These are phyloP conservation scores for Lagodon rhomboides DNA, from an alignment of 2,797 vertebrate genomes.

Conservation along the genomic window DNA sequence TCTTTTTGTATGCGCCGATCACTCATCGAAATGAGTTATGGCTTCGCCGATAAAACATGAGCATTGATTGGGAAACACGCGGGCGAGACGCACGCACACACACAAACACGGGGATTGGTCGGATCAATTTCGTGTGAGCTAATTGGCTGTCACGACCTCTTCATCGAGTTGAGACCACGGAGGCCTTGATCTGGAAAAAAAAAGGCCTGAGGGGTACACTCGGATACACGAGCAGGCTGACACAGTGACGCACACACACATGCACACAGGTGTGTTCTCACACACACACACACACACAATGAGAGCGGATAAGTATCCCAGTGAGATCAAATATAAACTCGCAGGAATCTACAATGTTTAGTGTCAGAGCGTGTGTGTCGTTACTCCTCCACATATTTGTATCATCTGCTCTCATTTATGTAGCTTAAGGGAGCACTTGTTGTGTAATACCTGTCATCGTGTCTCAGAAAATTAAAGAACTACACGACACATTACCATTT, in stretches of 20 bases:
- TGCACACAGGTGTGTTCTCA: constrained; percentile 1
- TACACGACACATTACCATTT: neutral
- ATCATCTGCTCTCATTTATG: constrained; percentile 6
- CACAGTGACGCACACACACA: constrained; percentile 5
- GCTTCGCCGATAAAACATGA: constrained; percentile 71
- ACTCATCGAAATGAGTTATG: constrained; percentile 73
- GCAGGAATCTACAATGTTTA: constrained; percentile 11
- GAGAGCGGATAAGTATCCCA: constrained; percentile 16
- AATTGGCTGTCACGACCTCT: constrained; percentile 79
- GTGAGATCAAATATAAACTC: constrained; percentile 36
- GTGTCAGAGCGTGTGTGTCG: constrained; percentile 23
- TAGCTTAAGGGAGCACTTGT: constrained; percentile 29
- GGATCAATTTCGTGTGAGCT: constrained; percentile 76
- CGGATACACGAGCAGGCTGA: constrained; percentile 53
- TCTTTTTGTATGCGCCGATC: constrained; percentile 33
- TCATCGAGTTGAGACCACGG: constrained; percentile 66
- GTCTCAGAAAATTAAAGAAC: constrained; percentile 1
- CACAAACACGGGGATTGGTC: constrained; percentile 12
- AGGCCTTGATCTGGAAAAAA: constrained; percentile 70
- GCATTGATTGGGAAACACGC: constrained; percentile 62
- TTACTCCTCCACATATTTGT: neutral
- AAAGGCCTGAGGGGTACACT: constrained; percentile 63
- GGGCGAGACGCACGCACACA: neutral
- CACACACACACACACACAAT: constrained; percentile 3
- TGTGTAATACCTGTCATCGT: neutral